Evolutionary conservation across 2,113 vertebrate genomes (phyloP), one percentile per base, ranked within the genome.

Genomic region (Ahaetulla prasina): DNA sequence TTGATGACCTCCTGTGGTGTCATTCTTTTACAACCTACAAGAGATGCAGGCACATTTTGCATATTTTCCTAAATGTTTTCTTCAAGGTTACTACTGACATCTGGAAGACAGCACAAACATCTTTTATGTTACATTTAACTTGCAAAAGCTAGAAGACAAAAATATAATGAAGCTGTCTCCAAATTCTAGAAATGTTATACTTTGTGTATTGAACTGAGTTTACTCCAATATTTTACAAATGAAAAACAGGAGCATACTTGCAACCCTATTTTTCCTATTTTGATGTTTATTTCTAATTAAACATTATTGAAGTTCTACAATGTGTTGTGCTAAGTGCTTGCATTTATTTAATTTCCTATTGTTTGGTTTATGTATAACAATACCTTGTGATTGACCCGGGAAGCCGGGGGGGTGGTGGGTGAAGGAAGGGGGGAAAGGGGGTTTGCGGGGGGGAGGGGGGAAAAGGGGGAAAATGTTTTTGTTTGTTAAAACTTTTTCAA

Each of bases 61-160:
- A 89, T 90, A 89, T 86, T 54, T 94, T 57, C 94, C 94, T 94
- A 91, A 95, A 93, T 92, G 92, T 85, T 94, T 94, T 88, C 85
- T 14, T 94, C 95, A 96, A 96, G 95, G 95, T 97, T 95, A 95
- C 68, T 85, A 85, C 90, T 94, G 89, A 92, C 90, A 93, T 88
- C 53, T 87, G 92, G 88, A 88, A 95, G 49, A 94, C 93, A 93
- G 92, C 35, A 92, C 39, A 53, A 45, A 57, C 14, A 85, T 88
- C 30, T 91, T 93, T 22, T 90, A 88, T 57, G 35, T 60, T 94
- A 89, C 55, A 90, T 52, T 94, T 88, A 6, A 10, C 60, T 88
- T 89, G 23, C 16, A 89, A 50, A 94, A 92, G 30, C 55, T 91
- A 74, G 22, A 4, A 68, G 94, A 54, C 9, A 88, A 91, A 35